phyloP scores from a whole-genome alignment of 2,888 invertebrate species.

The Aleiodes leptofemur region DNA sequence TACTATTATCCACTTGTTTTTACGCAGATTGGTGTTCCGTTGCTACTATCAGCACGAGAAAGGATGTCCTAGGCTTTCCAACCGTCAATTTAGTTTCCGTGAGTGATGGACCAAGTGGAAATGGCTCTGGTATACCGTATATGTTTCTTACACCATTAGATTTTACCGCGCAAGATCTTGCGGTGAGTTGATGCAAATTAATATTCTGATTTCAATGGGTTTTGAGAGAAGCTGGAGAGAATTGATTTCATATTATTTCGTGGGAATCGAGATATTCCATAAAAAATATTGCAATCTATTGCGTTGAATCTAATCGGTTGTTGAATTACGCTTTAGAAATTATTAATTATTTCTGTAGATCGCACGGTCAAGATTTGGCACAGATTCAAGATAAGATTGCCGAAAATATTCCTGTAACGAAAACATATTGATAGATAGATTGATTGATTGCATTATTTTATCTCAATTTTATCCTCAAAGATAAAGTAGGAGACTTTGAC shows the following conservation, averaged over 20 bases:
- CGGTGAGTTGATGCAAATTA: slow-evolving; percentile 74
- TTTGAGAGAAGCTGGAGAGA: too few relatives aligned
- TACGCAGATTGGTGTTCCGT: slow-evolving; percentile 84
- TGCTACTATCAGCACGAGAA: slow-evolving; percentile 82
- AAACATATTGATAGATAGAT: neutral
- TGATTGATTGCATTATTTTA: neutral
- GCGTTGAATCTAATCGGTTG: too few relatives aligned
- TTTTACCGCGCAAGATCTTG: slow-evolving; percentile 81
- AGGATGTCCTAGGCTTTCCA: slow-evolving; percentile 80
- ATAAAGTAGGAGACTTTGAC: too few relatives aligned
- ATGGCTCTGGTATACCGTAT: slow-evolving; percentile 85
- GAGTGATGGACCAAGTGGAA: slow-evolving; percentile 82
- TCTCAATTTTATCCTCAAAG: too few relatives aligned
- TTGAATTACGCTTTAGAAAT: too few relatives aligned
- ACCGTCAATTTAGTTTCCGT: slow-evolving; percentile 83
- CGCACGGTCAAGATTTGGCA: too few relatives aligned
- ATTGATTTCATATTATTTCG: too few relatives aligned
- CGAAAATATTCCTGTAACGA: neutral
- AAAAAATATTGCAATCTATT: too few relatives aligned
- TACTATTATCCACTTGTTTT: neutral
- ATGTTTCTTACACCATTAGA: slow-evolving; percentile 85
- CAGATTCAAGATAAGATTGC: too few relatives aligned
- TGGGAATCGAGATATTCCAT: neutral
- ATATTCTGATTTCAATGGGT: neutral
- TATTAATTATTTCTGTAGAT: too few relatives aligned